Evolutionary conservation across 1,140 invertebrate species (phyloP).

Genomic region (Lordiphosa collinella): DNA sequence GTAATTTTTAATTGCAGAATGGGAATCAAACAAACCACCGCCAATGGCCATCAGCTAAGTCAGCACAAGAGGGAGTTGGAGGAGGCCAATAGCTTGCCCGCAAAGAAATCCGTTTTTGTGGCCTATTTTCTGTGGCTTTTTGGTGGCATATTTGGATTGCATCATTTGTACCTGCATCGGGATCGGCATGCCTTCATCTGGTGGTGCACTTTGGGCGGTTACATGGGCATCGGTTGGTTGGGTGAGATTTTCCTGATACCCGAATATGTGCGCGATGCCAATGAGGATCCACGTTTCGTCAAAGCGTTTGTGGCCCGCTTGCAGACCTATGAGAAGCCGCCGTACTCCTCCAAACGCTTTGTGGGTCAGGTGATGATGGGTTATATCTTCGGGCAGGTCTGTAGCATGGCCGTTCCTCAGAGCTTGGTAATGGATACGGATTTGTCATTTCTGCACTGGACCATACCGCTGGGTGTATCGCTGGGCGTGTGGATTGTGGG

Average conservation of each 20-base stretch:
- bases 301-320: constrained; percentile 84
- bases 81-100: constrained; percentile 44
- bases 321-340: constrained; percentile 85
- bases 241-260: constrained; percentile 92
- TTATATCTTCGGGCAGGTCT: constrained; percentile 89
- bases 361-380: constrained; percentile 88
- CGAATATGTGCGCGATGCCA: constrained; percentile 92
- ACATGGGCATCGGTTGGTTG: constrained; percentile 91
- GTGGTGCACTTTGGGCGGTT: constrained; percentile 92
- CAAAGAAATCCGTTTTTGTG: constrained; percentile 84
- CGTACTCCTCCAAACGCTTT: constrained; percentile 88
- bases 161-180: constrained; percentile 93
- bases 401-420: constrained; percentile 88
- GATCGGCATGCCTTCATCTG: constrained; percentile 95
- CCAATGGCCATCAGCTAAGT: neutral
- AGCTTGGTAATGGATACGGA: constrained; percentile 86
- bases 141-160: constrained; percentile 92
- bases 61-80: constrained; percentile 3
- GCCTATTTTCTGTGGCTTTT: constrained; percentile 93
- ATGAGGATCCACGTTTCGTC: constrained; percentile 87
- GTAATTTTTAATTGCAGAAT: constrained; percentile 12
- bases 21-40: constrained; percentile 50
- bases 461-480: constrained; percentile 87
- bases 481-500: constrained; percentile 93
- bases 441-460: constrained; percentile 85